Percentiles rank a stretch among this genome's conserved stretches.
These are phyloP conservation scores for Volucella zonaria DNA, from an alignment of 2,888 invertebrate species.

Conservation along the genomic window DNA sequence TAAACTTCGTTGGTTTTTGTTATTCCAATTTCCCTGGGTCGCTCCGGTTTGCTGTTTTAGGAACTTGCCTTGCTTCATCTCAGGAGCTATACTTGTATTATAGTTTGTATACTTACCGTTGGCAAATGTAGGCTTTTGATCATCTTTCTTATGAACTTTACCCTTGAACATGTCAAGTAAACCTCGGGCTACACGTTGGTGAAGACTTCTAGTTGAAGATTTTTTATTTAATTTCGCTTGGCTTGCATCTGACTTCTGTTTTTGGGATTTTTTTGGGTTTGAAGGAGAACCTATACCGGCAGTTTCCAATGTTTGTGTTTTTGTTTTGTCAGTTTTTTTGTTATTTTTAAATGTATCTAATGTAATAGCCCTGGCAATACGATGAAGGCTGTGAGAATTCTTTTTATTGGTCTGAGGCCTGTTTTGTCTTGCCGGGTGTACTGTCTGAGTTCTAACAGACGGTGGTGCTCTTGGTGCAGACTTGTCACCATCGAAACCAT, in stretches of 20 bases:
- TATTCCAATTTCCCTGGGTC: no score
- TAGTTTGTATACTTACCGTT: not conserved
- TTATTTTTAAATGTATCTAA: no score
- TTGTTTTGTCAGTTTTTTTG: no score
- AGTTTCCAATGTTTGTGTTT: no score
- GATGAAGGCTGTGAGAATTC: not conserved
- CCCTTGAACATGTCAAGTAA: constrained; percentile 12
- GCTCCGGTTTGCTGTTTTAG: not conserved
- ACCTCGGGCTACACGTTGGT: not conserved
- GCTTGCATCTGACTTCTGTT: no score
- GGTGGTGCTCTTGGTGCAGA: no score
- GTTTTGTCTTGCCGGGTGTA: not conserved
- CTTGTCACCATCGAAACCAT: not conserved
- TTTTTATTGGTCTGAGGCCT: not conserved
- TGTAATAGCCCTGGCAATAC: not conserved
- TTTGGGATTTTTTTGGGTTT: no score
- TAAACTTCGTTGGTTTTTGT: no score
- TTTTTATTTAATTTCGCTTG: no score
- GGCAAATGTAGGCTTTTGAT: not conserved
- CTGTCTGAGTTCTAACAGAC: not conserved
- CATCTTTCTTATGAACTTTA: not conserved
- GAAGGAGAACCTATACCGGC: no score
- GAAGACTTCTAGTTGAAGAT: no score
- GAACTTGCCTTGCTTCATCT: not conserved
- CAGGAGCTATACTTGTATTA: not conserved